A percentile compares a stretch with the other conserved stretches of the same genome.
Conservation (phyloP, 2,888 invertebrate species). For the Acrocera orbiculus region DNA sequence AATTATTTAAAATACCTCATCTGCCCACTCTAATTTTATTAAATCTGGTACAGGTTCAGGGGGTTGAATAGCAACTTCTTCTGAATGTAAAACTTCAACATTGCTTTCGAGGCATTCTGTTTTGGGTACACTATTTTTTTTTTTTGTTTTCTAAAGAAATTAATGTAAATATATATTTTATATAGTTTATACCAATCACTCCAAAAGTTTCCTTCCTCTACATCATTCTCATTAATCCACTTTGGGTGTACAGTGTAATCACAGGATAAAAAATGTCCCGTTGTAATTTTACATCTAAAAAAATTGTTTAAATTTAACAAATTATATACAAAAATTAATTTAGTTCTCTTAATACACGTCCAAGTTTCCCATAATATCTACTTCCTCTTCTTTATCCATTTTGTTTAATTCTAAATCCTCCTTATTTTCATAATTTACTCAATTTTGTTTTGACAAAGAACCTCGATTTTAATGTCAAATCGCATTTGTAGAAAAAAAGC, state of each 20-base stretch:
- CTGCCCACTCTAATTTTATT: constrained; percentile 9
- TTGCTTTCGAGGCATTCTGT: constrained; percentile 11
- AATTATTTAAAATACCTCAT: constrained; percentile 5
- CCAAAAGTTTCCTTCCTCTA: constrained; percentile 13
- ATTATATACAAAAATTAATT: not conserved
- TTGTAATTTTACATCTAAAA: constrained; percentile 18
- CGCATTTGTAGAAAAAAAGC: no score
- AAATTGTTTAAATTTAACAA: not conserved
- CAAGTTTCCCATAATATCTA: constrained; percentile 55
- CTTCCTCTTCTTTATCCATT: constrained; percentile 56
- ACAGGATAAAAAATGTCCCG: constrained; percentile 33
- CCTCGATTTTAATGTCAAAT: no score
- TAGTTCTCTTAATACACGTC: constrained; percentile 42
- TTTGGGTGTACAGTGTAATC: constrained; percentile 46
- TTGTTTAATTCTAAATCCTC: no score
- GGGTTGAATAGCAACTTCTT: constrained; percentile 13
- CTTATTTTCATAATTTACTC: no score
- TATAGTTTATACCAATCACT: constrained; percentile 7
- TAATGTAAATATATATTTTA: not conserved
- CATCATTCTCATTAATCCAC: constrained; percentile 45
- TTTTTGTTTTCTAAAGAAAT: not conserved
- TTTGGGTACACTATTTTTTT: constrained; percentile 11
- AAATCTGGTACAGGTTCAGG: constrained; percentile 9
- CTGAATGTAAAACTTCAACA: constrained; percentile 10
- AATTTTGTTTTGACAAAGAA: no score